Evolutionary conservation across 2,888 invertebrate genomes (phyloP), one percentile per base, ranked within the genome.

Genomic region (Schizotus pectinicornis): DNA sequence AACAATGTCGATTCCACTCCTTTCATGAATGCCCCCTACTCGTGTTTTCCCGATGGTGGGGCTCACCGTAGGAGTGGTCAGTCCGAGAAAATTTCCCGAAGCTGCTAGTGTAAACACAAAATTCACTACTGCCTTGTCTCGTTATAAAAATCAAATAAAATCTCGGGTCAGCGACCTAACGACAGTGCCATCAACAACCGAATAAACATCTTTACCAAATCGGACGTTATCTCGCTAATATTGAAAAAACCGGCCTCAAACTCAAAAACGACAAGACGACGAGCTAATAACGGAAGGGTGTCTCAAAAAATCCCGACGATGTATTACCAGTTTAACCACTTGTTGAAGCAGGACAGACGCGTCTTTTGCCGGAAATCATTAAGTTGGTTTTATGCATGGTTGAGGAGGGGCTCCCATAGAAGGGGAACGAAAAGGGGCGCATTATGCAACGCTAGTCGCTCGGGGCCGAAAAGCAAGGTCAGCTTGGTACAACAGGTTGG

Each of bases 311-410:
- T 7, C 33, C 11, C 6, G 3, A 34, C 32, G 9, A 11, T 13
- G 13, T 6, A 47, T 39, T n/a, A 56, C 61, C 45, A 56, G 54
- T 59, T 38, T 37, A 57, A 60, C 63, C 63, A 67, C 66, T 67
- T 61, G 64, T 60, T 56, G 64, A 50, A 62, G 62, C 39, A 43
- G 58, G 56, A 62, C 63, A 45, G 62, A 58, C 53, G 57, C 56
- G 52, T 59, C 61, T 64, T 67, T 67, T 68, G 63, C 67, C 69
- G 69, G 69, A 69, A 69, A 69, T 69, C 63, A 67, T 69, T 67
- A 69, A 38, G 59, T 59, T 52, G 58, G 64, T 67, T 69, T 69
- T 67, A 67, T 67, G 67, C 67, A 65, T 65, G 67, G 64, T 38
- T 59, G 67, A 59, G 62, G 65, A 64, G 62, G 64, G 65, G 62